Evolutionary conservation across 2,113 vertebrate species (phyloP).

Genomic region (Pelobates fuscus): DNA sequence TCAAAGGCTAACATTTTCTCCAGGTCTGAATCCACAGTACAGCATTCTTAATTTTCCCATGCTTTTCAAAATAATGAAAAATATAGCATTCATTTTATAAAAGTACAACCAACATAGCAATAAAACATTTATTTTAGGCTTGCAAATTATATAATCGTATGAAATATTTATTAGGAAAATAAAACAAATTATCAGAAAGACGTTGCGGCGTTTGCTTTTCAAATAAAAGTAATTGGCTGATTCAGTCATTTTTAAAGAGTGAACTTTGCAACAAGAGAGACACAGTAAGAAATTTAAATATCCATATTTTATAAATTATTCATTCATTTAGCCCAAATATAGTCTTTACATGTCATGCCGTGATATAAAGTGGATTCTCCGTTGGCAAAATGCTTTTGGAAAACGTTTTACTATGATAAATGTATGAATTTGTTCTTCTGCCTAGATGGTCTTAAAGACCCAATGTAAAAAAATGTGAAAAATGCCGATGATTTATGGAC

Average conservation of each 20-base stretch:
- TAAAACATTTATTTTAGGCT: background rate
- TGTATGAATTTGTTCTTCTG: too few species aligned
- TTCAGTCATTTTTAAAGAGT: slow-evolving; percentile 4
- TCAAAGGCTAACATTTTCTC: too few species aligned
- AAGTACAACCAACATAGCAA: too few species aligned
- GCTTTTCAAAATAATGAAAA: too few species aligned
- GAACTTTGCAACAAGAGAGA: slow-evolving; percentile 12
- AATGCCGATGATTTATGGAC: too few species aligned
- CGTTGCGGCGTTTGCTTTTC: background rate
- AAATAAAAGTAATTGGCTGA: slow-evolving; percentile 33
- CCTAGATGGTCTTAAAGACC: too few species aligned
- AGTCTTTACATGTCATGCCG: background rate
- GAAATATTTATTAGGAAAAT: slow-evolving; percentile 28
- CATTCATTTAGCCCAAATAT: background rate
- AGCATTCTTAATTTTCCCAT: too few species aligned
- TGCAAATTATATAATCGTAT: background rate
- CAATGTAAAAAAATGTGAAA: too few species aligned
- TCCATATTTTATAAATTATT: slow-evolving; percentile 28
- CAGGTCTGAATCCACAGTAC: too few species aligned
- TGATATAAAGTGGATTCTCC: slow-evolving; percentile 12
- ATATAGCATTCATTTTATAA: too few species aligned
- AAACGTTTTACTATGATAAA: too few species aligned
- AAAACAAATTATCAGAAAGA: background rate
- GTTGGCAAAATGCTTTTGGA: too few species aligned
- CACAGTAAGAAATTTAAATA: slow-evolving; percentile 21